A percentile compares a stretch with the other conserved stretches of the same genome.
These are phyloP conservation scores for Heliconius congener DNA, from an alignment of 1,140 invertebrate genomes.

Conservation along the genomic window DNA sequence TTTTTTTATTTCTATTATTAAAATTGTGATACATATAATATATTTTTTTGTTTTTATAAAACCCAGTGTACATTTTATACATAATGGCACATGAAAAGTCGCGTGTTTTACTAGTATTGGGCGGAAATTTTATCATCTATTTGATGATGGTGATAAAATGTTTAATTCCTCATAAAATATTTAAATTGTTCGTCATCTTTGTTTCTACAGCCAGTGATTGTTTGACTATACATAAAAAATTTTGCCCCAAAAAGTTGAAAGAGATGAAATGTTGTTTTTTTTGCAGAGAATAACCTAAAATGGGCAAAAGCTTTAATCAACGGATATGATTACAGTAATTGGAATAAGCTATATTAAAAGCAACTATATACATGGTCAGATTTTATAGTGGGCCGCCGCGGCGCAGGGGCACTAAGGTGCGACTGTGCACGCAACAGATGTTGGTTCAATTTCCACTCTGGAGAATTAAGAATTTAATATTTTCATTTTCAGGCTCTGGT, in stretches of 20 bases:
- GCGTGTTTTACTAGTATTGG: slow-evolving; percentile 1
- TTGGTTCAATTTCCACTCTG: too few relatives aligned
- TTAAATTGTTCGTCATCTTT: background rate
- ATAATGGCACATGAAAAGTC: background rate
- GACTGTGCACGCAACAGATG: too few relatives aligned
- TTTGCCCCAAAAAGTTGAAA: background rate
- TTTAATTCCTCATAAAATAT: slow-evolving; percentile 3
- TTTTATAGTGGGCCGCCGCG: too few relatives aligned
- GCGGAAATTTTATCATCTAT: slow-evolving; percentile 6
- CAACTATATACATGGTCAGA: too few relatives aligned
- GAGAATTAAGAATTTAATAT: too few relatives aligned
- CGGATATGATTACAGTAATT: background rate
- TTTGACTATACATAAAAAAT: background rate
- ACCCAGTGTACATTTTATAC: background rate
- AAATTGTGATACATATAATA: background rate
- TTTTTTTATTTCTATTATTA: background rate
- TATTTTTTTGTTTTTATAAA: background rate
- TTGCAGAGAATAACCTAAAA: too few relatives aligned
- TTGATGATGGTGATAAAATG: background rate
- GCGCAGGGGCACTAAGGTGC: too few relatives aligned
- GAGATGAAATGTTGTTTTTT: too few relatives aligned
- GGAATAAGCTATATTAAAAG: background rate
- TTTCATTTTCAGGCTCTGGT: too few relatives aligned
- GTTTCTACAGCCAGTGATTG: background rate
- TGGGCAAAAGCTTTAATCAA: background rate